phyloP scores from a whole-genome alignment of 2,113 vertebrate genomes.

The Bambusicola thoracicus region DNA sequence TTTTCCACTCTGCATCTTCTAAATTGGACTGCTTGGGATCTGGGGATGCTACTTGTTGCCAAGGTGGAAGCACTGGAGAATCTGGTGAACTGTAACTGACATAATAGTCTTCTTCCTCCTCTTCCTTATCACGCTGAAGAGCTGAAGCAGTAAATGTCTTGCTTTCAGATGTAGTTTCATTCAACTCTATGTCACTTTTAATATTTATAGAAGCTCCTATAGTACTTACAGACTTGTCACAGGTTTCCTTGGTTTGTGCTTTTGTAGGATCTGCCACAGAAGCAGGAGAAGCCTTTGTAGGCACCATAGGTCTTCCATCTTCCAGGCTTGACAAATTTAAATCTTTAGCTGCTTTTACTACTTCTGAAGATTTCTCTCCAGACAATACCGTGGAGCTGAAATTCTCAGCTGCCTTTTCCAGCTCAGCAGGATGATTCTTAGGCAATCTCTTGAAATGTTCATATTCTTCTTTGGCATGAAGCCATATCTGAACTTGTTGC shows the following conservation, averaged over 20 bases:
- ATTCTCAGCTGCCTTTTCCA: constrained; percentile 62
- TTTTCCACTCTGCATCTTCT: constrained; percentile 58
- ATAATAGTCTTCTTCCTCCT: constrained; percentile 71
- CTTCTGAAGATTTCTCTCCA: constrained; percentile 67
- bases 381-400: constrained; percentile 29
- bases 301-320: constrained; percentile 70
- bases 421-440: constrained; percentile 66
- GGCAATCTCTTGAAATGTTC: constrained; percentile 84
- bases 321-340: constrained; percentile 54
- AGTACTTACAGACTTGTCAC: constrained; percentile 69
- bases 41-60: constrained; percentile 83
- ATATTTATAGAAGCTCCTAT: constrained; percentile 56
- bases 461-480: constrained; percentile 92
- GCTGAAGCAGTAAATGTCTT: constrained; percentile 37
- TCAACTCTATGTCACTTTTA: constrained; percentile 21
- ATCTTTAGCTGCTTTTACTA: constrained; percentile 65
- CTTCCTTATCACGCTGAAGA: constrained; percentile 66
- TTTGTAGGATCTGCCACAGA: constrained; percentile 58
- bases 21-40: constrained; percentile 68
- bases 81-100: constrained; percentile 79
- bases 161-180: constrained; percentile 58
- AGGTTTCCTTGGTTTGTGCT: constrained; percentile 63
- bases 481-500: constrained; percentile 91
- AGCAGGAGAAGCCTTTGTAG: constrained; percentile 65
- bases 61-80: constrained; percentile 85